Percentiles rank a stretch among this genome's conserved stretches.
Conservation (phyloP, 2,113 vertebrate genomes). For the Todiramphus saurophagus region DNA sequence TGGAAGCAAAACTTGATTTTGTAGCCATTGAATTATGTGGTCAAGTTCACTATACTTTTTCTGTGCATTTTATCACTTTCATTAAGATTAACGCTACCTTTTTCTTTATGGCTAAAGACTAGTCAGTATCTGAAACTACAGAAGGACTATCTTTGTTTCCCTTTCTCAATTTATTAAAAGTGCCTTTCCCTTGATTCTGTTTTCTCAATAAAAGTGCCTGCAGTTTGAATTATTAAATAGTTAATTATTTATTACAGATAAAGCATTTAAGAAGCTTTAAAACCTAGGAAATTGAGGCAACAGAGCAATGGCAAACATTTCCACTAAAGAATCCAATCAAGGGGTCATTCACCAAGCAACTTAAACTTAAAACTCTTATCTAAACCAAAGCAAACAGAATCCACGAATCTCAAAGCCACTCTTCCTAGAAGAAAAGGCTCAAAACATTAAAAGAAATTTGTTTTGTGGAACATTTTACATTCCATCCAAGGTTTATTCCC, state of each 20-base stretch:
- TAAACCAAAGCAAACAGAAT: constrained; percentile 69
- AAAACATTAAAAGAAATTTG: constrained; percentile 41
- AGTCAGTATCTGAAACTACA: background rate
- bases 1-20: background rate
- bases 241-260: background rate
- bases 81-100: background rate
- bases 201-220: background rate
- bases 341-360: background rate
- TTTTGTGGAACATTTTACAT: constrained; percentile 75
- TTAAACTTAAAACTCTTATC: constrained; percentile 18
- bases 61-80: background rate
- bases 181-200: background rate
- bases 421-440: constrained; percentile 53
- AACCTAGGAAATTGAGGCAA: background rate
- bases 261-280: background rate
- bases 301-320: background rate
- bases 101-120: background rate
- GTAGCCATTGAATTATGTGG: background rate
- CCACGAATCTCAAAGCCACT: constrained; percentile 51
- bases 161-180: background rate
- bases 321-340: background rate
- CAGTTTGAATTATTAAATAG: background rate
- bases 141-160: background rate
- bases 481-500: constrained; percentile 74
- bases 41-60: background rate